These are phyloP conservation scores for Aleiodes leptofemur DNA, from an alignment of 2,888 invertebrate species.

Conservation along the genomic window DNA sequence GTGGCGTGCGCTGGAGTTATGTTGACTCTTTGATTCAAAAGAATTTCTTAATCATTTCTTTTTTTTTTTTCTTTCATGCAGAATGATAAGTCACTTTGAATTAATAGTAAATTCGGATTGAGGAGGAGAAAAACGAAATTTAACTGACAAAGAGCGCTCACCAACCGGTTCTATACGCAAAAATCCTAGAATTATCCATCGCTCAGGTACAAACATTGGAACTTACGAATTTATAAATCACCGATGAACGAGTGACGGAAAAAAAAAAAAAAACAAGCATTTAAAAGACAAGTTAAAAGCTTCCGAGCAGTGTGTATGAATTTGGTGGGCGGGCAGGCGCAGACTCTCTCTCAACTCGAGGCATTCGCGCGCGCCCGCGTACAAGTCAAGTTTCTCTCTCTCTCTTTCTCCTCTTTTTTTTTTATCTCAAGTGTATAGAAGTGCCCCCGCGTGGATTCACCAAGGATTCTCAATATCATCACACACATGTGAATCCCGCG, in stretches of 20 bases:
- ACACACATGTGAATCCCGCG: not conserved
- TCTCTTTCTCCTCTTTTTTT: not conserved
- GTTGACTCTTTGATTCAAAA: too few species aligned
- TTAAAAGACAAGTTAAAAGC: not conserved
- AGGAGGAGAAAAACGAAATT: too few species aligned
- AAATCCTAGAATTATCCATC: not conserved
- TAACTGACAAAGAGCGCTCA: too few species aligned
- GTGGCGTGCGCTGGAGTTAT: too few species aligned
- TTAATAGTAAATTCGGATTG: too few species aligned
- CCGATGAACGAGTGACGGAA: not conserved
- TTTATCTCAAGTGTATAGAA: conserved; percentile 37
- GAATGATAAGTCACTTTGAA: too few species aligned
- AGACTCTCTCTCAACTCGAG: conserved; percentile 37
- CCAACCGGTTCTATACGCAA: not conserved
- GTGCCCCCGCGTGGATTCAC: conserved; percentile 39
- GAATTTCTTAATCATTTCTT: too few species aligned
- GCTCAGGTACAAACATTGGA: not conserved
- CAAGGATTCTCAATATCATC: conserved; percentile 28
- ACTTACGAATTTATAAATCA: not conserved
- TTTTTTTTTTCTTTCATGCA: too few species aligned
- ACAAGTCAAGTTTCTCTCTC: conserved; percentile 22
- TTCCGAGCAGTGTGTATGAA: conserved; percentile 12
- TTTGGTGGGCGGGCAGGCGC: conserved; percentile 46
- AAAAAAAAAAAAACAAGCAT: conserved; percentile 1
- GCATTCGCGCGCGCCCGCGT: conserved; percentile 25